Evolutionary conservation across 2,797 vertebrate species (phyloP), one percentile per base, ranked within the genome.

Genomic region (Sphenodon punctatus): DNA sequence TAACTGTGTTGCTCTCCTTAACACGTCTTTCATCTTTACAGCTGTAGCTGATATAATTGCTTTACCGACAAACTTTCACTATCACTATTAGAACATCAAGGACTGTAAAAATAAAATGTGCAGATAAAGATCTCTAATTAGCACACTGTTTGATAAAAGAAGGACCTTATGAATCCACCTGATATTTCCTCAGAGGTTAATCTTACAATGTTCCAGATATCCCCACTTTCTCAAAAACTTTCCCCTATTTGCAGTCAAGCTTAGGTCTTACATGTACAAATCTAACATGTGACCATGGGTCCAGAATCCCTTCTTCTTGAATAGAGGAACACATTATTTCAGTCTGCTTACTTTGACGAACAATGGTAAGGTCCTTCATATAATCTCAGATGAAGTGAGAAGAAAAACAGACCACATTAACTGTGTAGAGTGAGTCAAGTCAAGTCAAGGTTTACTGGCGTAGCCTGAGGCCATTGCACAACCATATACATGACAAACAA

Each of bases 351-450:
- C 0, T 2, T 60, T 80, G 39, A 12, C 45, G 67, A 72, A 36
- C 59, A 38, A 39, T 63, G 46, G 56, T 66, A 77, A 87, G 70
- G 80, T 41, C 48, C 86, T 80, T 38, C 82, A 70, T 75, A 76
- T 90, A 59, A 87, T 85, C 69, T 82, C 68, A 68, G 60, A 66
- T 76, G 90, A 87, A 1, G 2, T 80, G 85, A 84, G 75, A 53
- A 56, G 82, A 88, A 85, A 76, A 84, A 78, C 55, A 77, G 67
- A 39, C 64, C 67, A 67, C 87, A 75, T 80, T 76, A 76, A 70
- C 78, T 75, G 25, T 30, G n/a, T n/a, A n/a, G n/a, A n/a, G n/a
- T n/a, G n/a, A n/a, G n/a, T n/a, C n/a, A n/a, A n/a, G n/a, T n/a
- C n/a, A n/a, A n/a, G n/a, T n/a, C n/a, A n/a, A n/a, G n/a, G n/a